These are phyloP conservation scores for Amphipyra berbera DNA, from an alignment of 2,888 invertebrate species.

Conservation along the genomic window DNA sequence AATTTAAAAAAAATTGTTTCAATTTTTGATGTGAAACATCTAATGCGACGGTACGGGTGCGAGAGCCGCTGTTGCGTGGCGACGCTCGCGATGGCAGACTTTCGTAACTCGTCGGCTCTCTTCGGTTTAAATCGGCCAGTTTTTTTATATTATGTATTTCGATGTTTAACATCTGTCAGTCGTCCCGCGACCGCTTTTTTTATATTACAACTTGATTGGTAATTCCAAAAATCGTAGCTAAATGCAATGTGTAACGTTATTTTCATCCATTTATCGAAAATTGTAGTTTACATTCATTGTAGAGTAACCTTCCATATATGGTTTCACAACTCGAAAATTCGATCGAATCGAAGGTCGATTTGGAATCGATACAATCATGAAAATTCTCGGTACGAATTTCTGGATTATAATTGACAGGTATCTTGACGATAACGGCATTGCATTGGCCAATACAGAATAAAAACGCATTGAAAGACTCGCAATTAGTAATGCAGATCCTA, in stretches of 20 bases:
- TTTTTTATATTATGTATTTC: too few relatives aligned
- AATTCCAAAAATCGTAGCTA: background rate
- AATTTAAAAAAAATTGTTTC: slow-evolving; percentile 11
- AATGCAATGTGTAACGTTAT: background rate
- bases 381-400: slow-evolving; percentile 50
- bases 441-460: slow-evolving; percentile 41
- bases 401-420: slow-evolving; percentile 60
- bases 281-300: slow-evolving; percentile 22
- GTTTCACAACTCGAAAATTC: slow-evolving; percentile 69
- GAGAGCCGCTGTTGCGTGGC: too few relatives aligned
- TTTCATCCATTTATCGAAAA: slow-evolving; percentile 37
- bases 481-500: slow-evolving; percentile 25
- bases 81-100: too few relatives aligned
- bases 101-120: too few relatives aligned
- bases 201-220: too few relatives aligned
- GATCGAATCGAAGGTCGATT: slow-evolving; percentile 25
- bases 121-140: too few relatives aligned
- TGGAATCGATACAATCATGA: slow-evolving; percentile 54
- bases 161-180: too few relatives aligned
- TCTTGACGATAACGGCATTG: slow-evolving; percentile 46
- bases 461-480: slow-evolving; percentile 34
- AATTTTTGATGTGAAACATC: too few relatives aligned
- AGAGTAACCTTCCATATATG: slow-evolving; percentile 64
- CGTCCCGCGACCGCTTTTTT: too few relatives aligned
- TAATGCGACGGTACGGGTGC: too few relatives aligned